Conservation (phyloP, 1,140 invertebrate species). For the Cepaea nemoralis region DNA sequence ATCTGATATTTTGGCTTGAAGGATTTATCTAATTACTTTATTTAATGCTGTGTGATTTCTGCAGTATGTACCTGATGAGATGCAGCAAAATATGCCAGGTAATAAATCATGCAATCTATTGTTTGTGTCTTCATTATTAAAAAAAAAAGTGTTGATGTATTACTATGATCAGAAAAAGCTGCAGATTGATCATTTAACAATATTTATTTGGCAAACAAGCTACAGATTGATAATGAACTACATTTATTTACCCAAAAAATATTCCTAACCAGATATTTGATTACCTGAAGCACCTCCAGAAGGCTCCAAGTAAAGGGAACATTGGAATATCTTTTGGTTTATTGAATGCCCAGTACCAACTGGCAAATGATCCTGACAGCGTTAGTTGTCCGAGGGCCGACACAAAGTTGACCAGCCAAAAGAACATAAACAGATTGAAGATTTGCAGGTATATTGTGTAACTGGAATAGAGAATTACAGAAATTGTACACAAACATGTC, state of each 20-base stretch:
- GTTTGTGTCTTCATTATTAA: too few species aligned
- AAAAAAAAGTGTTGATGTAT: background rate
- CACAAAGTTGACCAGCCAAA: conserved; percentile 92
- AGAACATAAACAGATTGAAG: conserved; percentile 88
- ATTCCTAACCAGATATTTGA: too few species aligned
- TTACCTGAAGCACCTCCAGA: conserved; percentile 79
- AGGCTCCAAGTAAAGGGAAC: conserved; percentile 35
- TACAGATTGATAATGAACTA: too few species aligned
- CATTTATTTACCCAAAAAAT: too few species aligned
- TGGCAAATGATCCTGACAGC: conserved; percentile 83
- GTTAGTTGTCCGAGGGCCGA: conserved; percentile 91
- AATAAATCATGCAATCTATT: too few species aligned
- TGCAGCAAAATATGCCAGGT: too few species aligned
- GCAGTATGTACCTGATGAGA: too few species aligned
- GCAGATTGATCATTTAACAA: background rate
- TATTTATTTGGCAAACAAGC: background rate
- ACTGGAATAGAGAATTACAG: conserved; percentile 43
- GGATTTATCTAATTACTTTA: too few species aligned
- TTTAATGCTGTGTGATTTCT: too few species aligned
- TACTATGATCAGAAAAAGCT: background rate
- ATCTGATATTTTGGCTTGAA: too few species aligned
- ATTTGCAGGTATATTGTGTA: conserved; percentile 74
- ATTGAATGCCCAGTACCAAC: conserved; percentile 94
- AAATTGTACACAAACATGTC: too few species aligned
- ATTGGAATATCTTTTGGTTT: conserved; percentile 86